Conservation (phyloP, 2,113 vertebrate genomes). For the Antechinus stuartii region DNA sequence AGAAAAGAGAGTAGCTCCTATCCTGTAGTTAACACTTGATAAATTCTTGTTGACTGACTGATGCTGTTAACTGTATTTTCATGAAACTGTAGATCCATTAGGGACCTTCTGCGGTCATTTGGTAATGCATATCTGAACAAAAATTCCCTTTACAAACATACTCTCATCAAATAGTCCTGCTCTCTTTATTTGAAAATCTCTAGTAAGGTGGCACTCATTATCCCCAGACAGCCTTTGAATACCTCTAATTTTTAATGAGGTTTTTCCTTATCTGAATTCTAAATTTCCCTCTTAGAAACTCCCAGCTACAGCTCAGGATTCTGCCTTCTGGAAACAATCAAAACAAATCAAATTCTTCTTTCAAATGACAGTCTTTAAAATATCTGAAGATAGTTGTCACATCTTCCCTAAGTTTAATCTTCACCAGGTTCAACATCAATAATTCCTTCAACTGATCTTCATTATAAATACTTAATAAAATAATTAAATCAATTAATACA, state of each 20-base stretch:
- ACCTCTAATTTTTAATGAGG: background rate
- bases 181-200: background rate
- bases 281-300: background rate
- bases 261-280: background rate
- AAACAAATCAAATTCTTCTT: background rate
- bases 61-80: background rate
- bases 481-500: background rate
- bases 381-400: background rate
- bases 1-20: background rate
- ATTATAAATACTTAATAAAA: background rate
- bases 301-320: background rate
- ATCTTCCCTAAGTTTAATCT: background rate
- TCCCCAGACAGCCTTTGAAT: background rate
- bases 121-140: background rate
- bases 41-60: background rate
- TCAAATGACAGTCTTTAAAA: background rate
- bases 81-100: background rate
- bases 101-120: background rate
- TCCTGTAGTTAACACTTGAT: background rate
- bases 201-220: background rate
- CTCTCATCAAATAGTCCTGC: background rate
- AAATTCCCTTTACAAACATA: background rate
- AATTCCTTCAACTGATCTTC: background rate
- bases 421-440: background rate
- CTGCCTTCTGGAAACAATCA: background rate